Evolutionary conservation across 2,113 vertebrate genomes (phyloP).

Genomic region (Xenopus laevis): DNA sequence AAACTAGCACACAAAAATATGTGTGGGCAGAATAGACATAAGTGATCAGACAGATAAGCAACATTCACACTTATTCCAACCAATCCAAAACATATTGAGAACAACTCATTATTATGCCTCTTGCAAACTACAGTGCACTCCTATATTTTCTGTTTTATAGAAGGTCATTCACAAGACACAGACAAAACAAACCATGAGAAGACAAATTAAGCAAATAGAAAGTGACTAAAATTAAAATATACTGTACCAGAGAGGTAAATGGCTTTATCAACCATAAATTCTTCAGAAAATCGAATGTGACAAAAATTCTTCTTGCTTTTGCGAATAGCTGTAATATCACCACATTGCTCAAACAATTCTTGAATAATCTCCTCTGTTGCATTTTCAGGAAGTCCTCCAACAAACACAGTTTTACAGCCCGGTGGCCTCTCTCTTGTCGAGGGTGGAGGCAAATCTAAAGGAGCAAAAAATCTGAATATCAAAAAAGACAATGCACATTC

Average conservation of each 20-base stretch:
- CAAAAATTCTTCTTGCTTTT: conserved; percentile 95
- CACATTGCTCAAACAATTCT: conserved; percentile 87
- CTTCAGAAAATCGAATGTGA: conserved; percentile 84
- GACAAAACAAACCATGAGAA: too few relatives aligned
- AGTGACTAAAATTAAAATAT: conserved; percentile 48
- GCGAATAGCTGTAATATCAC: conserved; percentile 82
- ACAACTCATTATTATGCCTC: too few relatives aligned
- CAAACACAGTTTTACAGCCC: conserved; percentile 87
- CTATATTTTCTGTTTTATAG: too few relatives aligned
- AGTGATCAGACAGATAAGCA: too few relatives aligned
- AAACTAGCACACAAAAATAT: too few relatives aligned
- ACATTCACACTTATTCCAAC: too few relatives aligned
- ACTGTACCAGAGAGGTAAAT: conserved; percentile 85
- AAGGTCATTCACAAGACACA: too few relatives aligned
- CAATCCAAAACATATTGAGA: too few relatives aligned
- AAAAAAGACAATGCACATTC: not conserved
- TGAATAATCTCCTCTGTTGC: conserved; percentile 83
- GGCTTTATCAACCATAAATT: conserved; percentile 91
- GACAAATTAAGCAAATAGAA: conserved; percentile 28
- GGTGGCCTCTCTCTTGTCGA: conserved; percentile 85
- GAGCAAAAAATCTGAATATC: conserved; percentile 3
- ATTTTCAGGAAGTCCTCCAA: conserved; percentile 84
- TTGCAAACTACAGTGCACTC: too few relatives aligned
- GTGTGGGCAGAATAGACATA: too few relatives aligned
- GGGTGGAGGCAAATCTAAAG: conserved; percentile 81